Percentiles rank a stretch among this genome's conserved stretches.
These are phyloP conservation scores for Chrysolina haemoptera DNA, from an alignment of 2,888 invertebrate species.

Conservation along the genomic window DNA sequence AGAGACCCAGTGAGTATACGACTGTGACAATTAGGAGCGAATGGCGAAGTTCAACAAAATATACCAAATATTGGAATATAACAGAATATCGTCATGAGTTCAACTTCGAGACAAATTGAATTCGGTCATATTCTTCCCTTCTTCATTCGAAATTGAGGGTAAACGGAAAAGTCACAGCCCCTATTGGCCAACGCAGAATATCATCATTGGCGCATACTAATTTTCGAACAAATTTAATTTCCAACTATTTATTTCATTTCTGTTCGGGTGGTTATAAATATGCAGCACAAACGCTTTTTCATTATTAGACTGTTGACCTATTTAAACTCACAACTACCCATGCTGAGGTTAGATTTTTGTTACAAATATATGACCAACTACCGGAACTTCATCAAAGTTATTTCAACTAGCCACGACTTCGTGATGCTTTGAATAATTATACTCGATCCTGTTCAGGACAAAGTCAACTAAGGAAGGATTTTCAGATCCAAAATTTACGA, in stretches of 20 bases:
- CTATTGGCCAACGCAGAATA: not conserved
- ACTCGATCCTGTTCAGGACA: no score
- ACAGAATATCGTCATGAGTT: not conserved
- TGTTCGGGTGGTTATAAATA: not conserved
- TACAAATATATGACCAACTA: no score
- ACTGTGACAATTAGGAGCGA: not conserved
- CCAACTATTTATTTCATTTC: not conserved
- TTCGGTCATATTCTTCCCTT: constrained; percentile 1
- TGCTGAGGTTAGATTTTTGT: no score
- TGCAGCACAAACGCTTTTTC: not conserved
- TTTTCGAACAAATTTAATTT: not conserved
- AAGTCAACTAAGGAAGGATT: no score
- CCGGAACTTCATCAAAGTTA: no score
- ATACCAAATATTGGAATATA: not conserved
- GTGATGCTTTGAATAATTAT: no score
- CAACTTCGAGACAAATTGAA: constrained; percentile 6
- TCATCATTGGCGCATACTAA: not conserved
- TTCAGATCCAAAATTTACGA: no score
- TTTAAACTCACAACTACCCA: no score
- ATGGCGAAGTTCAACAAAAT: constrained; percentile 1
- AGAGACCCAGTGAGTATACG: not conserved
- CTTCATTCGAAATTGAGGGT: constrained; percentile 2
- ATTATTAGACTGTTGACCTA: no score
- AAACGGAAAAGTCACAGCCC: not conserved
- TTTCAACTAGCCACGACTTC: no score